Evolutionary conservation across 2,888 invertebrate genomes (phyloP).

Genomic region (Hirtodrosophila duncani): DNA sequence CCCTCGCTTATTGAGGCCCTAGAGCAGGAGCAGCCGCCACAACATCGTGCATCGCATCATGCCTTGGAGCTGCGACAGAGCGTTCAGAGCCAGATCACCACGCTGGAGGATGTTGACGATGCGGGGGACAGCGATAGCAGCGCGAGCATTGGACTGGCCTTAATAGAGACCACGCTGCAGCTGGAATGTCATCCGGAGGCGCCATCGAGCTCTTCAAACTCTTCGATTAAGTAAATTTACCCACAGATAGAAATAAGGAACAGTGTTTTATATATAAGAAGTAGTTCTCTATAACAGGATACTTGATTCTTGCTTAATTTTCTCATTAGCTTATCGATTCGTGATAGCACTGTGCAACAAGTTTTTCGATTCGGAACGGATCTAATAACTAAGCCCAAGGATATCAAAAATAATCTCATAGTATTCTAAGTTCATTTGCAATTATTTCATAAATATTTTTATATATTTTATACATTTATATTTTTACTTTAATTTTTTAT

Average conservation of each 20-base stretch:
- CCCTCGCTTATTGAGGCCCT: slow-evolving; percentile 52
- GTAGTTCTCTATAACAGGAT: slow-evolving; percentile 11
- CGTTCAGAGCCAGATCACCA: slow-evolving; percentile 68
- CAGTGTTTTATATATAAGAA: no score
- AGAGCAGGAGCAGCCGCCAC: slow-evolving; percentile 18
- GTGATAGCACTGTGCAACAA: slow-evolving; percentile 31
- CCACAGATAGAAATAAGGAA: no score
- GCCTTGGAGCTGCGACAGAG: slow-evolving; percentile 63
- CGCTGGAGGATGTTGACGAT: slow-evolving; percentile 59
- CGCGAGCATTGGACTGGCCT: slow-evolving; percentile 46
- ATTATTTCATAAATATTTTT: no score
- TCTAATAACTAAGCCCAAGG: no score
- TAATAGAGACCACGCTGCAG: slow-evolving; percentile 52
- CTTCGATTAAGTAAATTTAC: slow-evolving; percentile 56
- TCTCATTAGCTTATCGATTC: slow-evolving; percentile 32
- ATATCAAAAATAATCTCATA: no score
- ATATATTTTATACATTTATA: no score
- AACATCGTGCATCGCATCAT: slow-evolving; percentile 49
- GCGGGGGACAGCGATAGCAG: slow-evolving; percentile 47
- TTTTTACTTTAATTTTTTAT: no score
- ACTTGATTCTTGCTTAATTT: slow-evolving; percentile 11
- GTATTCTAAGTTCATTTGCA: no score
- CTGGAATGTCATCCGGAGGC: slow-evolving; percentile 43
- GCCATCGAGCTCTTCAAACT: slow-evolving; percentile 56
- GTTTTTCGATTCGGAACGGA: no score